Evolutionary conservation across 2,113 vertebrate genomes (phyloP).

Genomic region (Oryzias curvinotus): DNA sequence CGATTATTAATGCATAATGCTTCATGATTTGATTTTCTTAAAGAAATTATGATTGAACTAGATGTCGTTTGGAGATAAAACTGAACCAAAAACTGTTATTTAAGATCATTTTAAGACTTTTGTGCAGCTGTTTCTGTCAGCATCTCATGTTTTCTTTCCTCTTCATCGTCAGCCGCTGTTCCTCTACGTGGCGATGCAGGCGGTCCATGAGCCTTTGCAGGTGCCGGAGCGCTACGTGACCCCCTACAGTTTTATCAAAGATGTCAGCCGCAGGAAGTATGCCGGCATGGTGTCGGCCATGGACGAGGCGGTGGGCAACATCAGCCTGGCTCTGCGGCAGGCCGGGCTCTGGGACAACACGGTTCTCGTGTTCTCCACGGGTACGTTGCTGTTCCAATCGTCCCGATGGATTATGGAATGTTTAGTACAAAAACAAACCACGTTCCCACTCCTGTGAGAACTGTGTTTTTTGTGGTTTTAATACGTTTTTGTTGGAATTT

Average conservation of each 20-base stretch:
- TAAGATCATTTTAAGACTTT: background rate
- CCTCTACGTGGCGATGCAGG: conserved; percentile 91
- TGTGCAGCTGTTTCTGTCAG: background rate
- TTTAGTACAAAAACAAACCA: no score
- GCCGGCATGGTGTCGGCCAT: conserved; percentile 93
- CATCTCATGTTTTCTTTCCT: background rate
- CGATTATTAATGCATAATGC: no score
- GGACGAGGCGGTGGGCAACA: conserved; percentile 95
- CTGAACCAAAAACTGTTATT: background rate
- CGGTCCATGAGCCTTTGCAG: conserved; percentile 88
- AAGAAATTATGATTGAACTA: background rate
- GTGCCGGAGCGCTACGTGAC: conserved; percentile 85
- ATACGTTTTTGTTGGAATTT: no score
- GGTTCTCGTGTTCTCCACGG: conserved; percentile 92
- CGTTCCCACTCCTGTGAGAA: no score
- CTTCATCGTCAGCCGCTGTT: conserved; percentile 85
- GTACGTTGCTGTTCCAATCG: conserved; percentile 60
- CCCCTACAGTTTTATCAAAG: conserved; percentile 84
- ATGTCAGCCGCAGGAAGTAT: conserved; percentile 79
- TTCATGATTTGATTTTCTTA: no score
- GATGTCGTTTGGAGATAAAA: no score
- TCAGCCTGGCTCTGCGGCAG: conserved; percentile 82
- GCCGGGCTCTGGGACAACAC: conserved; percentile 89
- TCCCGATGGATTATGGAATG: no score
- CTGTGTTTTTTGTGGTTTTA: no score